phyloP scores from a whole-genome alignment of 92 coral and sea anemone species.

The Plumapathes pennacea region DNA sequence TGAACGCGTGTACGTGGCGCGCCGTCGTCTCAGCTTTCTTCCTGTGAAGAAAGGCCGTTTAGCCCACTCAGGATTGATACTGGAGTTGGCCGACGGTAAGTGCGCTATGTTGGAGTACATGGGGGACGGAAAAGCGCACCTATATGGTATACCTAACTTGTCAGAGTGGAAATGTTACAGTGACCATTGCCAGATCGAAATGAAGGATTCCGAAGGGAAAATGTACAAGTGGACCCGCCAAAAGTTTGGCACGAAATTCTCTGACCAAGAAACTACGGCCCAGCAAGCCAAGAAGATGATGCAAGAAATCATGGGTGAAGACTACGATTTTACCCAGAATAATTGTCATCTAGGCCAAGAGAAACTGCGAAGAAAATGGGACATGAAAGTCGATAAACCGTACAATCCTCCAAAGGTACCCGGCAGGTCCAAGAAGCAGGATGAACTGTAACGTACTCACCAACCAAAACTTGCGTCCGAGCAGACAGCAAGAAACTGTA shows the following conservation, averaged over 20 bases:
- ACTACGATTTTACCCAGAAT: slow-evolving; percentile 36
- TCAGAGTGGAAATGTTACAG: no score
- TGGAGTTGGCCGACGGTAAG: slow-evolving; percentile 36
- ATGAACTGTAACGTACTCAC: no score
- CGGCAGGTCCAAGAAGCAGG: no score
- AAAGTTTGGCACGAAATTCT: slow-evolving; percentile 23
- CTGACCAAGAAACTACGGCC: slow-evolving; percentile 22
- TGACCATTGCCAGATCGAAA: no score
- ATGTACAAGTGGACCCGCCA: slow-evolving; percentile 44
- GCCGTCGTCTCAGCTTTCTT: slow-evolving; percentile 16
- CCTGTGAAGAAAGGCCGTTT: slow-evolving; percentile 21
- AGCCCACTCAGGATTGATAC: slow-evolving; percentile 47
- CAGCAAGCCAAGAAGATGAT: slow-evolving; percentile 40
- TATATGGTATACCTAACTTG: no score
- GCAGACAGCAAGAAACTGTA: no score
- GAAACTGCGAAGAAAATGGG: slow-evolving; percentile 40
- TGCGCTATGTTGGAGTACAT: slow-evolving; percentile 48
- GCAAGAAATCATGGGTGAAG: slow-evolving; percentile 50
- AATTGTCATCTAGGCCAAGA: slow-evolving; percentile 57
- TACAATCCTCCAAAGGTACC: neutral
- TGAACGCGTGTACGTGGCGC: slow-evolving; percentile 7
- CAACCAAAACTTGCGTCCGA: no score
- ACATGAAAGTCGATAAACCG: slow-evolving; percentile 13
- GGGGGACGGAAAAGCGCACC: slow-evolving; percentile 40
- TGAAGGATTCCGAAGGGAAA: slow-evolving; percentile 17